phyloP scores from a whole-genome alignment of 2,113 vertebrate genomes.

The Steatornis caripensis region DNA sequence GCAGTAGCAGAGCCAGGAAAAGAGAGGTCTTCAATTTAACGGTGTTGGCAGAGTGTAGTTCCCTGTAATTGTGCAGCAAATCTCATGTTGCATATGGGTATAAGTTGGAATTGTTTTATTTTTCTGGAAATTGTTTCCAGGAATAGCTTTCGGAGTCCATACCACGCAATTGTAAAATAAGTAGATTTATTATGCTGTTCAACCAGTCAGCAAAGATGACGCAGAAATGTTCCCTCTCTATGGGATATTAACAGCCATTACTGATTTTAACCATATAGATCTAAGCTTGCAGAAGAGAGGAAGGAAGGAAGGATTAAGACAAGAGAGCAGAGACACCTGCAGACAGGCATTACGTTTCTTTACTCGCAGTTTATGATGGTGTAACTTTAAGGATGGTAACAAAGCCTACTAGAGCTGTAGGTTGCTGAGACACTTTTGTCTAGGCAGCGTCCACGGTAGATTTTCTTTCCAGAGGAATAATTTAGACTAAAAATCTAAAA shows the following conservation, averaged over 20 bases:
- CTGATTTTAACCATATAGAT: neutral
- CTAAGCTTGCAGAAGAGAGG: neutral
- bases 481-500: neutral
- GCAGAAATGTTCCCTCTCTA: neutral
- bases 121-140: neutral
- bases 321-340: neutral
- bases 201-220: neutral
- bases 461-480: neutral
- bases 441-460: neutral
- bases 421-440: neutral
- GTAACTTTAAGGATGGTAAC: neutral
- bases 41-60: neutral
- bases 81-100: neutral
- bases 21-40: constrained; percentile 25
- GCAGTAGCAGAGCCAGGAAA: constrained; percentile 12
- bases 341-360: neutral
- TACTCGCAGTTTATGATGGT: neutral
- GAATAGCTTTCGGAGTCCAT: neutral
- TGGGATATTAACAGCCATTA: neutral
- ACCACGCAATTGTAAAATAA: neutral
- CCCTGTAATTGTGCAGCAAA: neutral
- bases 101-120: neutral
- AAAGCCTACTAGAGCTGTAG: neutral
- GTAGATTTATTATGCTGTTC: neutral
- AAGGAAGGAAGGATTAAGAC: neutral